Conservation (phyloP, 2,888 invertebrate genomes). For the Lasioglossum lativentre region DNA sequence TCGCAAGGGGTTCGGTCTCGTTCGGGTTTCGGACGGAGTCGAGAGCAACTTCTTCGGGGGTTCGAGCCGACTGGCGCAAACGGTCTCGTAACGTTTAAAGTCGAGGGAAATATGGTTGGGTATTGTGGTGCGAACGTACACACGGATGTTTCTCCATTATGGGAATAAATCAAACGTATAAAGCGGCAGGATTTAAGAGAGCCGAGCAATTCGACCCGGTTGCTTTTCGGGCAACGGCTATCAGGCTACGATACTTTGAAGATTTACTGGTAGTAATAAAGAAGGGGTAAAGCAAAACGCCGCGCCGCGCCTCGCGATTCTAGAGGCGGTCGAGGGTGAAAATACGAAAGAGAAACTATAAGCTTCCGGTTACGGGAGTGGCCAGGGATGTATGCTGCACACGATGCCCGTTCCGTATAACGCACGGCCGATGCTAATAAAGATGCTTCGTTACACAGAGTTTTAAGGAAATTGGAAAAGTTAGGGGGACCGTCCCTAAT, state of each 20-base stretch:
- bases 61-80: constrained; percentile 18
- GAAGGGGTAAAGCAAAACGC: constrained; percentile 9
- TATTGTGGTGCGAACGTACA: constrained; percentile 14
- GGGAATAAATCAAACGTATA: constrained; percentile 56
- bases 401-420: neutral
- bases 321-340: neutral
- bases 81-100: constrained; percentile 36
- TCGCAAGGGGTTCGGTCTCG: neutral
- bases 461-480: constrained; percentile 33
- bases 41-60: constrained; percentile 9
- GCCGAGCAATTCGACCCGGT: constrained; percentile 29
- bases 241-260: constrained; percentile 40
- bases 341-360: constrained; percentile 23
- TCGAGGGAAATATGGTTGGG: constrained; percentile 12
- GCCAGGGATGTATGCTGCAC: neutral
- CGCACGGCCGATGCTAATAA: constrained; percentile 1
- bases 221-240: constrained; percentile 38
- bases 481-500: neutral
- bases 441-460: constrained; percentile 14
- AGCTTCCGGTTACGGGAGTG: constrained; percentile 1
- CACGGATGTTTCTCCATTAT: constrained; percentile 17
- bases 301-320: constrained; percentile 19
- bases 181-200: constrained; percentile 47
- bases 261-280: constrained; percentile 50
- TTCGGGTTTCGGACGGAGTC: neutral